Conservation (phyloP, 2,888 invertebrate genomes). For the Aethes cnicana region DNA sequence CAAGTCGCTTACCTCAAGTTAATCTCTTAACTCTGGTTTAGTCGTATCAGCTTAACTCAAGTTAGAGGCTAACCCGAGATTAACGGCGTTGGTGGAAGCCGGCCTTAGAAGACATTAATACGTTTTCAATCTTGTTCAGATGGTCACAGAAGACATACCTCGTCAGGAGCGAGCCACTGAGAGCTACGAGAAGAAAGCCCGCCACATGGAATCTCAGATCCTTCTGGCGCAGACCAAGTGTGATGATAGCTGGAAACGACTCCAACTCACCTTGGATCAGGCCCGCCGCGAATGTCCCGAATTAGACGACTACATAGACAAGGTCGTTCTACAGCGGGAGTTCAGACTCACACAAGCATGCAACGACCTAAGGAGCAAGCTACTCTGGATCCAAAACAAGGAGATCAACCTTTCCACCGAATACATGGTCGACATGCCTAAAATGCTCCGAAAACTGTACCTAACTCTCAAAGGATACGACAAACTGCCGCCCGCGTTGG, state of each 20-base stretch:
- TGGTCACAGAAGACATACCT: constrained; percentile 68
- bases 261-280: constrained; percentile 49
- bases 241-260: constrained; percentile 52
- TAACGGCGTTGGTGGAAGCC: no score
- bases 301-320: constrained; percentile 53
- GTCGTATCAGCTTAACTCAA: no score
- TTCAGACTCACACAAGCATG: constrained; percentile 66
- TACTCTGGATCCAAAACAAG: constrained; percentile 67
- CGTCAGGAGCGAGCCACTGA: constrained; percentile 68
- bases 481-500: constrained; percentile 79
- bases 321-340: constrained; percentile 54
- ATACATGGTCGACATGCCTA: constrained; percentile 77
- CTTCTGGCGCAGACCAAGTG: constrained; percentile 56
- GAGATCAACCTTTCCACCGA: constrained; percentile 78
- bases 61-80: no score
- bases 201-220: constrained; percentile 58
- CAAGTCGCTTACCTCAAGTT: no score
- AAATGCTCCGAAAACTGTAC: constrained; percentile 81
- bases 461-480: constrained; percentile 83
- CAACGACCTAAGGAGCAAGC: constrained; percentile 58
- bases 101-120: no score
- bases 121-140: constrained; percentile 45
- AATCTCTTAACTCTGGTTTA: no score
- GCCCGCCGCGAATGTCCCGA: constrained; percentile 55
- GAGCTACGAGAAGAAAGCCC: constrained; percentile 60